Evolutionary conservation across 2,797 vertebrate genomes (phyloP).

Genomic region (Etheostoma perlongum): DNA sequence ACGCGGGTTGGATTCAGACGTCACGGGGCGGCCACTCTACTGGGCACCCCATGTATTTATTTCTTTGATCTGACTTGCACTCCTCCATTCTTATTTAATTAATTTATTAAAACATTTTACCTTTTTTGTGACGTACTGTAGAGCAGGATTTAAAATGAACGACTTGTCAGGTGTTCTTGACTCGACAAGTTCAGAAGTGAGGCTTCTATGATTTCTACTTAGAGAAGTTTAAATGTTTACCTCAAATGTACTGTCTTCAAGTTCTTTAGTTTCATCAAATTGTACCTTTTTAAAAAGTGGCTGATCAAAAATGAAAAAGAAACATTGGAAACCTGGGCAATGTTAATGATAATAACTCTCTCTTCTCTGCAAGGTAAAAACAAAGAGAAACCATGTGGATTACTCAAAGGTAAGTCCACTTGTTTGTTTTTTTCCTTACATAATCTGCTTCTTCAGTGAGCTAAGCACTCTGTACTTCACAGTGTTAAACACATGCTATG

Average conservation of each 20-base stretch:
- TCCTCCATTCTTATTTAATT: neutral
- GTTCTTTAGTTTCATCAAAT: neutral
- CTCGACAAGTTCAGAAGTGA: neutral
- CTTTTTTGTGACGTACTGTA: neutral
- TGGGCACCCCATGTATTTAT: too few species aligned
- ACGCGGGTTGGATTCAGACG: too few species aligned
- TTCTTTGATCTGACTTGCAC: neutral
- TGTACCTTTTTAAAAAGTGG: neutral
- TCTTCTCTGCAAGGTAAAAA: slow-evolving; percentile 86
- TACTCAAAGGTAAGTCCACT: slow-evolving; percentile 89
- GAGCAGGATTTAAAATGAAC: neutral
- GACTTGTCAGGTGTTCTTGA: neutral
- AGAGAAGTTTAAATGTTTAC: too few species aligned
- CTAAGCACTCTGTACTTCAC: neutral
- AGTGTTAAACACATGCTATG: neutral
- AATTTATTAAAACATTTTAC: neutral
- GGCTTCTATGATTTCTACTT: too few species aligned
- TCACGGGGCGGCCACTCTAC: too few species aligned
- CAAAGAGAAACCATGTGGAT: slow-evolving; percentile 86
- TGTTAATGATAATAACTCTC: slow-evolving; percentile 27
- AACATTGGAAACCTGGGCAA: neutral
- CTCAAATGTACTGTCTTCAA: neutral
- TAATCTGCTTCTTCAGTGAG: neutral
- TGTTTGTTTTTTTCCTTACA: neutral
- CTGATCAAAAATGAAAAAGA: neutral